Conservation (phyloP, 2,888 invertebrate genomes). For the Xestia rhomboidea region DNA sequence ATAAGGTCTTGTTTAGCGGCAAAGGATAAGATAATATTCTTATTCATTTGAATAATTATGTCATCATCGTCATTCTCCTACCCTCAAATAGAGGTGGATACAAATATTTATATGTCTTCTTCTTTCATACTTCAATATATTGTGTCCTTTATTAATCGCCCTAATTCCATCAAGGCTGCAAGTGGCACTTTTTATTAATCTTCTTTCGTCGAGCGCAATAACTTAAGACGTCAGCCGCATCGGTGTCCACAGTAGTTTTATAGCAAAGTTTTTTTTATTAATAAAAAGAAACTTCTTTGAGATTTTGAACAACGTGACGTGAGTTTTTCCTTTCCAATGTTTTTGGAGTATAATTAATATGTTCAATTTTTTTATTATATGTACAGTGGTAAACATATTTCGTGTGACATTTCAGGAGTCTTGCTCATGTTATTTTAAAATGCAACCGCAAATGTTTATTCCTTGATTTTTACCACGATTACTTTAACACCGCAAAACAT, state of each 20-base stretch:
- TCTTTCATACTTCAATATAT: background rate
- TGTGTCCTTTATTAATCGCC: background rate
- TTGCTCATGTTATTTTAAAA: background rate
- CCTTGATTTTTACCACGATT: background rate
- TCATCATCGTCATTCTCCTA: background rate
- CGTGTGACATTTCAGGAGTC: background rate
- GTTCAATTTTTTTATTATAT: background rate
- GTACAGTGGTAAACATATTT: too few species aligned
- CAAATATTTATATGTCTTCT: too few species aligned
- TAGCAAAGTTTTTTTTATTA: slow-evolving; percentile 12
- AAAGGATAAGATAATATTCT: background rate
- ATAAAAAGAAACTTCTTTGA: background rate
- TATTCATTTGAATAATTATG: background rate
- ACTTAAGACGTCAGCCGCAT: slow-evolving; percentile 16
- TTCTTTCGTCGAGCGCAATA: slow-evolving; percentile 7
- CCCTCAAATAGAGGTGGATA: too few species aligned
- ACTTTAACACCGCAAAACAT: slow-evolving; percentile 9
- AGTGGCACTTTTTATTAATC: slow-evolving; percentile 18
- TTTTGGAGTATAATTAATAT: background rate
- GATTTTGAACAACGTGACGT: background rate
- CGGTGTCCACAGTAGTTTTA: slow-evolving; percentile 22
- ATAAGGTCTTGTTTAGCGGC: background rate
- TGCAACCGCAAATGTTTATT: background rate
- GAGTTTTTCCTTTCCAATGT: background rate
- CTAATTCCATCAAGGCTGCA: background rate